Evolutionary conservation across 2,888 invertebrate species (phyloP).

Genomic region (Yponomeuta cagnagella): DNA sequence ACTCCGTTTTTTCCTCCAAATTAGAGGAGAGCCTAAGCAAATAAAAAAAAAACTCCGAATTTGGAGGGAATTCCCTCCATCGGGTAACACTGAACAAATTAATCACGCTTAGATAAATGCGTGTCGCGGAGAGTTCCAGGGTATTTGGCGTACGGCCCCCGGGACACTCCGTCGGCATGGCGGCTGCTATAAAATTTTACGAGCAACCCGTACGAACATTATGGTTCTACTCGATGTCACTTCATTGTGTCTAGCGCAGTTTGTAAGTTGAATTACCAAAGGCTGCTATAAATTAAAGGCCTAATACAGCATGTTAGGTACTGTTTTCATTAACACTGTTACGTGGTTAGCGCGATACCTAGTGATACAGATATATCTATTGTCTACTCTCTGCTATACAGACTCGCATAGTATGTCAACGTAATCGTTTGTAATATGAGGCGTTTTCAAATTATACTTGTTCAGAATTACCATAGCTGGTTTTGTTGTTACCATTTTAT

Average conservation of each 20-base stretch:
- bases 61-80: no score
- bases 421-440: no score
- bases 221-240: slow-evolving; percentile 60
- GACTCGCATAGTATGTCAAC: no score
- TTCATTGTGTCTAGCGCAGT: slow-evolving; percentile 50
- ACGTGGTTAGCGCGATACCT: no score
- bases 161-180: slow-evolving; percentile 50
- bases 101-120: slow-evolving; percentile 65
- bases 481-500: no score
- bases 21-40: no score
- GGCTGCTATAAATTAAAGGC: not conserved
- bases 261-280: slow-evolving; percentile 35
- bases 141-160: slow-evolving; percentile 26
- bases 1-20: no score
- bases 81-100: slow-evolving; percentile 45
- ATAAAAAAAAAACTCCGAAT: no score
- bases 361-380: no score
- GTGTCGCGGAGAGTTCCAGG: slow-evolving; percentile 30
- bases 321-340: not conserved
- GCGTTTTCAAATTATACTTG: no score
- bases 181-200: slow-evolving; percentile 66
- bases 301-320: not conserved
- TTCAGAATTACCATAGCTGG: no score
- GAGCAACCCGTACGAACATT: slow-evolving; percentile 61
- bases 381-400: no score